Evolutionary conservation across 2,113 vertebrate species (phyloP).

Genomic region (Mohoua ochrocephala): DNA sequence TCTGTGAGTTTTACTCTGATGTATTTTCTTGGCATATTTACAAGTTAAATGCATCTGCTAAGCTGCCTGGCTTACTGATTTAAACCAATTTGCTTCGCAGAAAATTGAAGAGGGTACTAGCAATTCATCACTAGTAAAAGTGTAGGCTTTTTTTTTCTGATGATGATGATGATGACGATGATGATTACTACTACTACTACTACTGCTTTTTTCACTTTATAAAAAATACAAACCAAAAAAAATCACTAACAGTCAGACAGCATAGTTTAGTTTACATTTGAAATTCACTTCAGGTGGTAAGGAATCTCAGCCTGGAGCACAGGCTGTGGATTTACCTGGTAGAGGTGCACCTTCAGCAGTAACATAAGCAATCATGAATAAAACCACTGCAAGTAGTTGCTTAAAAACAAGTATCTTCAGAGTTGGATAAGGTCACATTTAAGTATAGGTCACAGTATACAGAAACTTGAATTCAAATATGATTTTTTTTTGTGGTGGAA

Average conservation of each 20-base stretch:
- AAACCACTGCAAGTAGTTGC: background rate
- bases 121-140: background rate
- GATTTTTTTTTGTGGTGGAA: background rate
- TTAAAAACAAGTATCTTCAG: background rate
- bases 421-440: background rate
- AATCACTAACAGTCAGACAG: background rate
- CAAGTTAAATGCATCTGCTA: background rate
- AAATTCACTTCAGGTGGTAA: background rate
- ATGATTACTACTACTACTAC: background rate
- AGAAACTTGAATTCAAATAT: background rate
- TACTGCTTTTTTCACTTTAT: background rate
- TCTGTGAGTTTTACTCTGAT: background rate
- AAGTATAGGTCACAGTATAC: background rate
- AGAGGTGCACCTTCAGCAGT: background rate
- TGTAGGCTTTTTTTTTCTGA: background rate
- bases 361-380: background rate
- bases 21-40: background rate
- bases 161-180: background rate
- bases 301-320: background rate
- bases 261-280: background rate
- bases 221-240: background rate
- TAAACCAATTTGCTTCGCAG: background rate
- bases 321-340: background rate
- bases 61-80: background rate
- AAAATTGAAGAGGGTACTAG: background rate